phyloP scores from a whole-genome alignment of 1,140 invertebrate species.

The Zaprionus ghesquierei region DNA sequence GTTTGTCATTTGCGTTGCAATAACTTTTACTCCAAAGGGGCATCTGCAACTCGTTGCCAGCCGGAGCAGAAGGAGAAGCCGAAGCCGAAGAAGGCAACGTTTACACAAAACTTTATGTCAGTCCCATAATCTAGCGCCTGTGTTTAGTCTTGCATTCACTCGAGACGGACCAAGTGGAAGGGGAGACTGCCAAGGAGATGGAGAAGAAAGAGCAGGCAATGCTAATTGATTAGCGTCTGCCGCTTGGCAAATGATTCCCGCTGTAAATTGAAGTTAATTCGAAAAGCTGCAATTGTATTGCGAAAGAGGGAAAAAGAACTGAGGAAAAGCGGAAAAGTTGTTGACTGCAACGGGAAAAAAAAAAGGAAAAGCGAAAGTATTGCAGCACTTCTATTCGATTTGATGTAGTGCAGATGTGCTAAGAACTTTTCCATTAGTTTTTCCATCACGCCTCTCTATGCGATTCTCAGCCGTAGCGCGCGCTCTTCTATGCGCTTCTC shows the following conservation, averaged over 20 bases:
- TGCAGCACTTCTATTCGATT: constrained; percentile 1
- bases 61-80: background rate
- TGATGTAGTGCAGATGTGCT: constrained; percentile 9
- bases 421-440: background rate
- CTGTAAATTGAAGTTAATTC: constrained; percentile 76
- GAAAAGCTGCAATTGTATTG: constrained; percentile 64
- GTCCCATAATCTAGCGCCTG: constrained; percentile 50
- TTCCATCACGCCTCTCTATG: background rate
- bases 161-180: background rate
- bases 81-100: constrained; percentile 7
- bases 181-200: background rate
- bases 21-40: constrained; percentile 59
- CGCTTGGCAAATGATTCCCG: constrained; percentile 14
- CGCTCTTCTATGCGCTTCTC: background rate
- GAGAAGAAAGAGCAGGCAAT: constrained; percentile 4
- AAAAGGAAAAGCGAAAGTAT: constrained; percentile 40
- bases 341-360: background rate
- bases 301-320: background rate
- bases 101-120: constrained; percentile 66
- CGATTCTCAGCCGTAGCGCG: background rate
- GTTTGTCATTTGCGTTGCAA: constrained; percentile 77
- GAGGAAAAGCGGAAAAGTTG: background rate
- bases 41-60: constrained; percentile 64
- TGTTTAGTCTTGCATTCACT: constrained; percentile 26
- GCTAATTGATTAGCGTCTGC: constrained; percentile 62